Evolutionary conservation across 2,888 invertebrate species (phyloP), one percentile per base, ranked within the genome.

Genomic region (Perdita meconis): DNA sequence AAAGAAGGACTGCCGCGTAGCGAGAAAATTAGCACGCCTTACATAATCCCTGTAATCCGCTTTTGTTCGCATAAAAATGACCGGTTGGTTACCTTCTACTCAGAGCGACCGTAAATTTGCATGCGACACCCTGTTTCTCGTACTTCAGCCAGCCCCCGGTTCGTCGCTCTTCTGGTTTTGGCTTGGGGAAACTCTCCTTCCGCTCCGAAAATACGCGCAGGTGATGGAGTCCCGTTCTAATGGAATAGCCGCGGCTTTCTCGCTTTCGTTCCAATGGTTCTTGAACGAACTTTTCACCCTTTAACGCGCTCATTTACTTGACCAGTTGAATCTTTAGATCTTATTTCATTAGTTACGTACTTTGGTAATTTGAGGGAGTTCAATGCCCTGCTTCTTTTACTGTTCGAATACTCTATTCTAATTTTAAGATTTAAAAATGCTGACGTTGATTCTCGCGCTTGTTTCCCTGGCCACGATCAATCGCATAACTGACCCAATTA

Each of bases 21-120:
- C 47, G 22, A 50, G 57, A 36, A 57, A 57, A 66, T 66, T 66
- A 66, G 57, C 66, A 34, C 36, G 59, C 50, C 38, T 67, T 38
- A 26, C 59, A 40, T 67, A 67, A 67, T 67, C 67, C 59, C 59
- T 19, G 38, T 67, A 67, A 59, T 67, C 67, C 59, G 57, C 38
- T 67, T 67, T 59, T 26, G 26, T 50, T 50, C 67, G 30, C 50
- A n/a, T 24, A 40, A 67, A 67, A 67, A 59, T 55, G 44, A 40
- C 51, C 19, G 47, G 47, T 10, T 47, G 47, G 51, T 63, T 63
- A 51, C 51, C 51, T 24, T 51, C 26, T 40, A 16, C 26, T 16
- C 26, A 12, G 12, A 12, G 5, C 16, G 12, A 16, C 42, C 63
- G 51, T 51, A 51, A 63, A 63, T 63, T 51, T 63, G 26, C 50